Evolutionary conservation across 2,113 vertebrate genomes (phyloP).

Genomic region (Salvelinus sp.): DNA sequence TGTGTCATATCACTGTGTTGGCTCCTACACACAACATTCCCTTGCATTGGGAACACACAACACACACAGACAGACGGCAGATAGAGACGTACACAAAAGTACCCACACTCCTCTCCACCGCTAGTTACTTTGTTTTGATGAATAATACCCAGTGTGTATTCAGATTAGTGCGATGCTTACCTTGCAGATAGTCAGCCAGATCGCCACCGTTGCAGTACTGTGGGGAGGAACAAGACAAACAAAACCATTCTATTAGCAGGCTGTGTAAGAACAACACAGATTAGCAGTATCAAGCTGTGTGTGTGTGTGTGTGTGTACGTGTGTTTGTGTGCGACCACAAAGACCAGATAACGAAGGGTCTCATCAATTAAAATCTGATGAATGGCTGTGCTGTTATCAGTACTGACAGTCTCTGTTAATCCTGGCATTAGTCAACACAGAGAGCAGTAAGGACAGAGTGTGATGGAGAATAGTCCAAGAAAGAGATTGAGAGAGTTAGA

Average conservation of each 20-base stretch:
- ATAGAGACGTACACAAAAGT: slow-evolving; percentile 1
- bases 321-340: slow-evolving; percentile 1
- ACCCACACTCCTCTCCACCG: slow-evolving; percentile 5
- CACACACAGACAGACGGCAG: background rate
- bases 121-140: slow-evolving; percentile 33
- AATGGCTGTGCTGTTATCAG: slow-evolving; percentile 11
- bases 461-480: background rate
- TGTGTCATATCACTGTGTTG: slow-evolving; percentile 14
- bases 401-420: slow-evolving; percentile 21
- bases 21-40: slow-evolving; percentile 10
- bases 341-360: background rate
- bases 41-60: slow-evolving; percentile 9
- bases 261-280: background rate
- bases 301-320: background rate
- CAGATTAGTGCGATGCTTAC: slow-evolving; percentile 71
- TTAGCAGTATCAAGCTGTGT: slow-evolving; percentile 10
- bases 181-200: slow-evolving; percentile 98
- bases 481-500: background rate
- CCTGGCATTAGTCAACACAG: background rate
- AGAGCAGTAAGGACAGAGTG: background rate
- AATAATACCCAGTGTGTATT: slow-evolving; percentile 12
- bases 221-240: slow-evolving; percentile 52
- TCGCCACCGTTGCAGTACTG: slow-evolving; percentile 98
- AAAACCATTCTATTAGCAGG: slow-evolving; percentile 27
- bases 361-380: slow-evolving; percentile 26